phyloP scores from a whole-genome alignment of 2,888 invertebrate species.

The Drosophila hamatofila region DNA sequence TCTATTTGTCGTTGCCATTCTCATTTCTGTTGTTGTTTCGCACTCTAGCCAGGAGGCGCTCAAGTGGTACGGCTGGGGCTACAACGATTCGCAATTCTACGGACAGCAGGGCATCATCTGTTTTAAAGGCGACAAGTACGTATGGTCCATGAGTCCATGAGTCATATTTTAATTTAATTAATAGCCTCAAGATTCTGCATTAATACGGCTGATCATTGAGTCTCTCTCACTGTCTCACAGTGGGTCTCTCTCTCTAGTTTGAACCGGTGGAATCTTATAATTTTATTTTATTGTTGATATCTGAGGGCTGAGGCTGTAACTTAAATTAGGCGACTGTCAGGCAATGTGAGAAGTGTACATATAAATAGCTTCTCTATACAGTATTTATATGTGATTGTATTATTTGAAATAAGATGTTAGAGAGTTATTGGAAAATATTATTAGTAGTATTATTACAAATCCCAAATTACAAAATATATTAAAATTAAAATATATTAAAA shows the following conservation, averaged over 20 bases:
- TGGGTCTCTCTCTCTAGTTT: neutral
- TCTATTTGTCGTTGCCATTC: slow-evolving; percentile 5
- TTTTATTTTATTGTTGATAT: neutral
- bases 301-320: neutral
- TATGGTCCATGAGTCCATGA: slow-evolving; percentile 19
- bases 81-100: slow-evolving; percentile 95
- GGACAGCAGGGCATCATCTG: slow-evolving; percentile 88
- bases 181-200: neutral
- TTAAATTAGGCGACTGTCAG: neutral
- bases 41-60: slow-evolving; percentile 92
- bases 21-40: slow-evolving; percentile 2
- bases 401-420: too few species aligned
- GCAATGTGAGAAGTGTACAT: neutral
- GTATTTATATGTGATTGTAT: too few species aligned
- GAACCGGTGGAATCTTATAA: neutral
- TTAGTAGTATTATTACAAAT: too few species aligned
- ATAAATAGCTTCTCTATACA: too few species aligned
- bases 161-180: slow-evolving; percentile 8
- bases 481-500: too few species aligned
- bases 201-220: neutral
- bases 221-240: neutral
- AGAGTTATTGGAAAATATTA: too few species aligned
- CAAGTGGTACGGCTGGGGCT: slow-evolving; percentile 99
- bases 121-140: slow-evolving; percentile 94
- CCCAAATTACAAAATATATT: too few species aligned